Evolutionary conservation across 2,797 vertebrate species (phyloP), one percentile per base, ranked within the genome.

Genomic region (Poeciliopsis gracilis): DNA sequence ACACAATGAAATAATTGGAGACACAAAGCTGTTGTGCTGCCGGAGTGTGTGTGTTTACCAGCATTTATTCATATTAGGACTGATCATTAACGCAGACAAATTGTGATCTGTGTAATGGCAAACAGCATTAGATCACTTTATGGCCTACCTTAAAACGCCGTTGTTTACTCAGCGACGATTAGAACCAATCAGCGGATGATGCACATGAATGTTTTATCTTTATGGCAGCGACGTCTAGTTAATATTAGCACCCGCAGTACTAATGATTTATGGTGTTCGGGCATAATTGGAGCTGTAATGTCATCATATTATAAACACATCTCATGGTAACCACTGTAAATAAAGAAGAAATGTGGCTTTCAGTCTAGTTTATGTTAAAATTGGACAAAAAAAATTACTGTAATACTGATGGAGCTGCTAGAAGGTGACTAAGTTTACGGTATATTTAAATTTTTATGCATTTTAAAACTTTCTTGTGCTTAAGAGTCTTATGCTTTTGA

Each of bases 71-170:
- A 47, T 74, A 46, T 77, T 75, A 18, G 49, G 41, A 73, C 46
- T 8, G 61, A 75, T 82, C 71, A 89, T 78, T 77, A 77, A n/a
- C 36, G 25, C 53, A 23, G 41, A 69, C 46, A 80, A 51, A 47
- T 53, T 61, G 59, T 72, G 16, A 63, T 75, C 63, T 72, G 38
- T 61, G 47, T 59, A 77, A 10, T 18, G 30, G 46, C 69, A 80
- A 87, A 79, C 80, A 66, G 43, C 76, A 83, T 84, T 43, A 82
- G 36, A 71, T 63, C 46, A 61, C 72, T 82, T 73, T 84, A 86
- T 76, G 77, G 79, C 38, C 3, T 69, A 59, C 33, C 78, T 5
- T 73, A n/a, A 75, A 84, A 67, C 23, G 6, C 1, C 4, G 9
- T 76, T n/a, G 75, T 86, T 86, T 77, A 67, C 45, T 20, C 28